A percentile compares a stretch with the other conserved stretches of the same genome.
Evolutionary conservation across 1,140 invertebrate genomes (phyloP).

Genomic region (Pachypeltis micranthus): DNA sequence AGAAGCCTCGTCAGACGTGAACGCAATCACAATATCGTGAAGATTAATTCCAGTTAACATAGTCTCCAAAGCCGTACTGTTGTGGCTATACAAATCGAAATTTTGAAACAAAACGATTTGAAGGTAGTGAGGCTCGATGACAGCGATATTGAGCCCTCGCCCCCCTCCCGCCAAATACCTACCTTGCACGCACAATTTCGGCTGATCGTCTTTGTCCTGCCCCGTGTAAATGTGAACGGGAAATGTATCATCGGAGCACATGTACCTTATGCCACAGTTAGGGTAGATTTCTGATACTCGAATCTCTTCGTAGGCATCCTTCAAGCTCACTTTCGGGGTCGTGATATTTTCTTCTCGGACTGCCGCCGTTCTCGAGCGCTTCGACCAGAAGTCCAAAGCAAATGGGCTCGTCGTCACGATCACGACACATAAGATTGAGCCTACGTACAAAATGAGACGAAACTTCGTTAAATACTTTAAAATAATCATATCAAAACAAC

Average conservation of each 20-base stretch:
- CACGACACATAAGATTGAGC: conserved; percentile 6
- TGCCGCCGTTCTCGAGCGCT: not conserved
- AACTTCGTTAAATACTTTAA: conserved; percentile 8
- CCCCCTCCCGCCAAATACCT: conserved; percentile 33
- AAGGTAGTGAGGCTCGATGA: conserved; percentile 25
- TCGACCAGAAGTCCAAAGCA: not conserved
- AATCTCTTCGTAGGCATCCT: conserved; percentile 17
- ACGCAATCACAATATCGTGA: conserved; percentile 29
- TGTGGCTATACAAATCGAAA: conserved; percentile 30
- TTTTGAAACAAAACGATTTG: conserved; percentile 26
- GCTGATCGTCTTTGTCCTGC: conserved; percentile 35
- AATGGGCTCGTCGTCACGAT: conserved; percentile 10
- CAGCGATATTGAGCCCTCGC: conserved; percentile 28
- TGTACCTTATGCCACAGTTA: conserved; percentile 37
- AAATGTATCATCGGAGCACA: conserved; percentile 34
- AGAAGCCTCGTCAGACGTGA: conserved; percentile 31
- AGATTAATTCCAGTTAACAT: conserved; percentile 25
- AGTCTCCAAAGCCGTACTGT: conserved; percentile 26
- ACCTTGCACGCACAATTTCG: conserved; percentile 39
- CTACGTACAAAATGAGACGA: conserved; percentile 25
- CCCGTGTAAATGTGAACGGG: conserved; percentile 40
- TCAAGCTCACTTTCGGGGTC: not conserved
- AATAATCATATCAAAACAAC: too few species aligned
- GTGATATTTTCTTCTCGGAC: not conserved
- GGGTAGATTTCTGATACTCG: conserved; percentile 30